Evolutionary conservation across 2,113 vertebrate species (phyloP).

Genomic region (Caracal caracal): DNA sequence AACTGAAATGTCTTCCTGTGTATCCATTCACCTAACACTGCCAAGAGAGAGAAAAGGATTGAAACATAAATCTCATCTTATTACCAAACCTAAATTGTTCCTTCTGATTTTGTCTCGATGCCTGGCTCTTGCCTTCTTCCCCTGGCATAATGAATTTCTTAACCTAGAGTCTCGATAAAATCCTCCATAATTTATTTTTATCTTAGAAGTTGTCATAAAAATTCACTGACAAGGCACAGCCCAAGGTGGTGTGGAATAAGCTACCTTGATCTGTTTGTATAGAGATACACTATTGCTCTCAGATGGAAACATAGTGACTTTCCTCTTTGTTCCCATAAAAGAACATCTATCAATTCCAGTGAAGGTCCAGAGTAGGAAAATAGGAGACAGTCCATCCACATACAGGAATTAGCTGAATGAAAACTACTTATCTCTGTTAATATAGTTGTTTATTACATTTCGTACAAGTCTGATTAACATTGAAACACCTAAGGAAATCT

Average conservation of each 20-base stretch:
- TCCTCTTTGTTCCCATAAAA: conserved; percentile 68
- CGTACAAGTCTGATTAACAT: conserved; percentile 66
- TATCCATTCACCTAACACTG: conserved; percentile 59
- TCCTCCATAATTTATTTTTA: conserved; percentile 70
- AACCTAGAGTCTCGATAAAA: conserved; percentile 70
- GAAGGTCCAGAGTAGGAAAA: conserved; percentile 50
- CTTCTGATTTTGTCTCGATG: conserved; percentile 73
- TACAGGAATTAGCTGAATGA: conserved; percentile 35
- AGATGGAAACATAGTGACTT: conserved; percentile 44
- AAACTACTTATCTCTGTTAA: conserved; percentile 59
- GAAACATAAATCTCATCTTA: conserved; percentile 80
- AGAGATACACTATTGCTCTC: conserved; percentile 70
- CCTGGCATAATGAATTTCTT: conserved; percentile 75
- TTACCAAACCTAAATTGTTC: conserved; percentile 74
- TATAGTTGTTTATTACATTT: conserved; percentile 75
- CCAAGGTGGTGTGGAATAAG: conserved; percentile 46
- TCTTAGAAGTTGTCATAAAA: conserved; percentile 74
- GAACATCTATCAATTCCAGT: conserved; percentile 55
- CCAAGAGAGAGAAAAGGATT: conserved; percentile 54
- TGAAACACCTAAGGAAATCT: conserved; percentile 69
- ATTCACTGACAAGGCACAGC: conserved; percentile 63
- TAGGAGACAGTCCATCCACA: conserved; percentile 67
- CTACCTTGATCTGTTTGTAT: conserved; percentile 67
- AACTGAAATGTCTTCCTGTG: conserved; percentile 44
- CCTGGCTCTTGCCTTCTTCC: conserved; percentile 60